phyloP scores from a whole-genome alignment of 92 coral and sea anemone species.

The Isaurus tuberculatus region DNA sequence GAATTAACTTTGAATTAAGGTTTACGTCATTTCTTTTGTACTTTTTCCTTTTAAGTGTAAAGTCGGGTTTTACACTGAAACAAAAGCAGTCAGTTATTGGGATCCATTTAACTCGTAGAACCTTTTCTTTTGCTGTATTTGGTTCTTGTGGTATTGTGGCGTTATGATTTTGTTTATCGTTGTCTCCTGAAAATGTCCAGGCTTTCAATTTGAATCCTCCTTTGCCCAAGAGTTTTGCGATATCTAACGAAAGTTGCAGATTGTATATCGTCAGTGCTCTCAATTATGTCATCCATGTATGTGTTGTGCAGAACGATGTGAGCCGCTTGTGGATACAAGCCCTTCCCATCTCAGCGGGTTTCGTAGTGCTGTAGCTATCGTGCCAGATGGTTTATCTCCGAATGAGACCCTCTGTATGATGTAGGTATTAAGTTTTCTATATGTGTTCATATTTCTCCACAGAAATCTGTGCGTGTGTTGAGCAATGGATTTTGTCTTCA shows the following conservation, averaged over 20 bases:
- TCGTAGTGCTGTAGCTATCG: conserved; percentile 64
- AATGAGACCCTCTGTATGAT: conserved; percentile 61
- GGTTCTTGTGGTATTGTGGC: neutral
- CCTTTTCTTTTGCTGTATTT: conserved; percentile 17
- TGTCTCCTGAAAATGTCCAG: neutral
- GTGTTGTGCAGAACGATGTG: neutral
- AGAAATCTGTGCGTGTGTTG: conserved; percentile 67
- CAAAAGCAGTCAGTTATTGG: neutral
- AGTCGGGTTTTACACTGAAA: neutral
- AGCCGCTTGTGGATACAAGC: neutral
- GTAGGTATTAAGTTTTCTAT: conserved; percentile 53
- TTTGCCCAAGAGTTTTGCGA: neutral
- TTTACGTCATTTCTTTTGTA: neutral
- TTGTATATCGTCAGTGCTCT: neutral
- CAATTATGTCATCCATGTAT: neutral
- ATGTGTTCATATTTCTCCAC: conserved; percentile 56
- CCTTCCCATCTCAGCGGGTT: conserved; percentile 45
- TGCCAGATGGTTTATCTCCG: conserved; percentile 63
- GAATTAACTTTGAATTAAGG: neutral
- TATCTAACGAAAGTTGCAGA: neutral
- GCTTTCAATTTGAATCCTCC: conserved; percentile 6
- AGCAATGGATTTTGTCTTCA: conserved; percentile 46
- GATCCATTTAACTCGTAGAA: neutral
- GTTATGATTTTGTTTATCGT: neutral
- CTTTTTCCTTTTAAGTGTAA: neutral